These are phyloP conservation scores for Neodiprion pinetum DNA, from an alignment of 1,140 invertebrate species.

Conservation along the genomic window DNA sequence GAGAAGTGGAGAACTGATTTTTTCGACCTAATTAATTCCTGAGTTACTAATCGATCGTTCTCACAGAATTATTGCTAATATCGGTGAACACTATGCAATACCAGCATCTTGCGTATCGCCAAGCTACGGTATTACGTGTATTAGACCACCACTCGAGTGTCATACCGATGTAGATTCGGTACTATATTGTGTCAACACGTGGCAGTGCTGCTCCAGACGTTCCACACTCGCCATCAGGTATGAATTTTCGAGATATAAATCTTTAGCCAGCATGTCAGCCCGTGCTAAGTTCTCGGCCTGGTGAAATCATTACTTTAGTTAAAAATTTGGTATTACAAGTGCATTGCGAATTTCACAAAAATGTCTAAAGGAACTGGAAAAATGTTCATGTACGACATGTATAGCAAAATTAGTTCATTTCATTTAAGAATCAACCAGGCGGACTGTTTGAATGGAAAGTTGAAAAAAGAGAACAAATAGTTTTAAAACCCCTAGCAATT, in stretches of 20 bases:
- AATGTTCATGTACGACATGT: too few relatives aligned
- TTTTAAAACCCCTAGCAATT: too few relatives aligned
- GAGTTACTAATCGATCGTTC: background rate
- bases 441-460: too few relatives aligned
- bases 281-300: constrained; percentile 69
- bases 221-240: constrained; percentile 72
- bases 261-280: constrained; percentile 77
- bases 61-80: background rate
- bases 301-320: constrained; percentile 26
- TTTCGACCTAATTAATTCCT: constrained; percentile 5
- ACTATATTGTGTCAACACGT: constrained; percentile 58
- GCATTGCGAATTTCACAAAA: background rate
- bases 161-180: constrained; percentile 60
- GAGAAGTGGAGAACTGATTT: background rate
- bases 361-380: too few relatives aligned
- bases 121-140: background rate
- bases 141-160: constrained; percentile 23
- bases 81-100: background rate
- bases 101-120: background rate
- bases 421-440: background rate
- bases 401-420: background rate
- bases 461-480: too few relatives aligned
- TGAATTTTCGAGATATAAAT: constrained; percentile 83
- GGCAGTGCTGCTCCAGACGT: constrained; percentile 67
- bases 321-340: constrained; percentile 14